A percentile compares a stretch with the other conserved stretches of the same genome.
These are phyloP conservation scores for Kryptolebias ocellatus DNA, from an alignment of 2,797 vertebrate genomes.

Conservation along the genomic window DNA sequence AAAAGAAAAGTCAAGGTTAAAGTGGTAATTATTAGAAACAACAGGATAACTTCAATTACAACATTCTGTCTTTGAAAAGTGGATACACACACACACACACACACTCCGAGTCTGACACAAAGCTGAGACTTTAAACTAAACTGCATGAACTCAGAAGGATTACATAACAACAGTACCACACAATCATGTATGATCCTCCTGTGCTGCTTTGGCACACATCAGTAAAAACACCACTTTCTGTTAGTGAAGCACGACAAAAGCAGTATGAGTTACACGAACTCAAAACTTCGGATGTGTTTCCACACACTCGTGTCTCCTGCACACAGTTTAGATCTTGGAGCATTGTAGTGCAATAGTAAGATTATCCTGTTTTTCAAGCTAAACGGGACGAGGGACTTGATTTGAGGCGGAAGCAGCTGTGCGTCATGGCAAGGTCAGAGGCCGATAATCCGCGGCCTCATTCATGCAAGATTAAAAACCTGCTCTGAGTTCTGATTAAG, in stretches of 20 bases:
- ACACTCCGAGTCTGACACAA: constrained; percentile 3
- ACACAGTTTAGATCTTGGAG: constrained; percentile 55
- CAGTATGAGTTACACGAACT: neutral
- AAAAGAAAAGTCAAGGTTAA: too few relatives aligned
- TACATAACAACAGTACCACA: constrained; percentile 45
- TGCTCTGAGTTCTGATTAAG: constrained; percentile 92
- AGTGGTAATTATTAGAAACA: constrained; percentile 19
- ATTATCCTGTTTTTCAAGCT: constrained; percentile 66
- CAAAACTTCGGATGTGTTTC: constrained; percentile 46
- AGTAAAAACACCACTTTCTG: constrained; percentile 17
- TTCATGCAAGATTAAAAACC: constrained; percentile 90
- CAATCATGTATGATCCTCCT: constrained; percentile 26
- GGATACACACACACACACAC: neutral
- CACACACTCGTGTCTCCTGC: constrained; percentile 32
- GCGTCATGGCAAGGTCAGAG: constrained; percentile 81
- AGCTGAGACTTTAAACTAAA: constrained; percentile 9
- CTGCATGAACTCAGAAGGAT: constrained; percentile 52
- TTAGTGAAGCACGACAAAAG: constrained; percentile 1
- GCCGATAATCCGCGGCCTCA: constrained; percentile 85
- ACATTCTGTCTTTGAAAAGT: constrained; percentile 29
- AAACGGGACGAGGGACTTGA: constrained; percentile 65
- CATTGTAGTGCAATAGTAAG: constrained; percentile 62
- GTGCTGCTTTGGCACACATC: constrained; percentile 28
- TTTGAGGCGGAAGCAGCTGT: constrained; percentile 82
- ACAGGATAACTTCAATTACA: constrained; percentile 27